Evolutionary conservation across 2,888 invertebrate genomes (phyloP), one percentile per base, ranked within the genome.

Genomic region (Nomada hirtipes): DNA sequence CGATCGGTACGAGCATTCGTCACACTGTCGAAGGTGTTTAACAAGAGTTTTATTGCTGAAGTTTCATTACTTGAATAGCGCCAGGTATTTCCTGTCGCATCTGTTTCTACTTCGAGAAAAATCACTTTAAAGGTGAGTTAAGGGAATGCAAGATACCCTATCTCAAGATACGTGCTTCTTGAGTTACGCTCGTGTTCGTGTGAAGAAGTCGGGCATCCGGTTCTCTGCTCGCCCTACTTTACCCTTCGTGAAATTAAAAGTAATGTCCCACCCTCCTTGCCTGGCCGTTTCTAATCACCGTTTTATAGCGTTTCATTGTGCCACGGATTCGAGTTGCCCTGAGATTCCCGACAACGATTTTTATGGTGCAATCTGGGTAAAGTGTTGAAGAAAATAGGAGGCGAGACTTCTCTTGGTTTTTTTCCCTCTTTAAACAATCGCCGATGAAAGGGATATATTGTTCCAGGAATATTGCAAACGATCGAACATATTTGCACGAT

Each of bases 161-260:
- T n/a, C n/a, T n/a, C n/a, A n/a, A 26, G 50, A 20, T 42, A 61
- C 76, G 52, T 61, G 76, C 67, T 76, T 36, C 44, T 67, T 23
- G 67, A 76, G 53, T 68, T 67, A 78, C 52, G 60, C 47, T 53
- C 36, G 26, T 59, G 55, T 78, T 71, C 36, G 63, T 55, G 72
- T 20, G 72, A 76, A 72, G 71, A 76, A 76, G 76, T 76, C 72
- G 61, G 53, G 61, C 61, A 55, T 63, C 55, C 71, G 20, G 59
- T 76, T 53, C 77, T 77, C 75, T 36, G 52, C 76, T 77, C 26
- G 77, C 13, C 47, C 77, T 53, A 77, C 52, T 67, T 77, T 53
- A 36, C 44, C 26, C 59, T n/a, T 1, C 23, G 76, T 36, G 65
- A 65, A 77, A 77, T 76, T 77, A 67, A 77, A 77, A 77, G 60